Base-by-base conservation (phyloP, 1,140 invertebrate species). In the Spodoptera litura region DNA sequence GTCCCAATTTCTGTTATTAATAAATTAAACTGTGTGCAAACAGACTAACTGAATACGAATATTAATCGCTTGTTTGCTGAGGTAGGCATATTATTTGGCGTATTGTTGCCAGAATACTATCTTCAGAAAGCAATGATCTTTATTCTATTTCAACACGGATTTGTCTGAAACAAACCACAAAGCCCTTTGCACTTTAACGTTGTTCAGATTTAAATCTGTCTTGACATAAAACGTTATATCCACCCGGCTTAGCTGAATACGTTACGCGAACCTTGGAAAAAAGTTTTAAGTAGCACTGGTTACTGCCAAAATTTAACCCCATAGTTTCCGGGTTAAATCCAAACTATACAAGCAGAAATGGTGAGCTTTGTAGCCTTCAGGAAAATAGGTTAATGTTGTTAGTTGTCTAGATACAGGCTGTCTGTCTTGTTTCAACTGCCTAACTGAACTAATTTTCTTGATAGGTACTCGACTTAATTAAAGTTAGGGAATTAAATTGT, bases 1-100 rank as follows among this genome's bases (percentile, higher is more conserved):
- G 61, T 52, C 64, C 64, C 49, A 52, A 68, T 53, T 52, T 52
- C 49, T 27, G 20, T 53, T 20, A 68, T 68, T 68, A 68, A 68
- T 68, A 68, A 68, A 52, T 52, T 68, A 68, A 68, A 52, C 64
- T 52, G 15, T n/a, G 10, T 52, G 49, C 64, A 68, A 68, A 68
- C 49, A 52, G 64, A 52, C 64, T 70, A 70, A 52, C 49, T 53
- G 15, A 49, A 66, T 70, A 31, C 49, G n/a, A 64, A 64, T 44
- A 64, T 38, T 70, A 53, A 53, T 70, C 1, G 25, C 66, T 27
- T 27, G 52, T 25, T 52, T 31, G 25, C 6, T n/a, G 4, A 15
- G 25, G n/a, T 31, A 11, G 12, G 20, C 13, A 44, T 44, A 44
- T 44, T 9, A 44, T 44, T 44, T 6, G 38, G 8, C 4, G 38